Percentiles rank a stretch among this genome's conserved stretches.
Evolutionary conservation across 2,797 vertebrate genomes (phyloP).

Genomic region (Anguilla megastoma): DNA sequence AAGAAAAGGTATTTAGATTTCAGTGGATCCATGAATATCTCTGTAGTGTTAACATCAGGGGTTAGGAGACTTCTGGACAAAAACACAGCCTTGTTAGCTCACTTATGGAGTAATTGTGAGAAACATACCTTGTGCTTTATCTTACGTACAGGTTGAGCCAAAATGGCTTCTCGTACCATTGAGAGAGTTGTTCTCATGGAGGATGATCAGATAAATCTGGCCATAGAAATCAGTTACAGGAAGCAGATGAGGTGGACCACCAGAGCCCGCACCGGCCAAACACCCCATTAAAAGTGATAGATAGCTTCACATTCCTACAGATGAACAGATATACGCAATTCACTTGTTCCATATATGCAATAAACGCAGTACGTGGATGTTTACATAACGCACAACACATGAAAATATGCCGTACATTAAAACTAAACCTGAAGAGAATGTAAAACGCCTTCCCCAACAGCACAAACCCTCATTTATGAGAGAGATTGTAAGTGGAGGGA

Average conservation of each 20-base stretch:
- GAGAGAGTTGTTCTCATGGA: constrained; percentile 13
- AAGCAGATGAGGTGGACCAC: background rate
- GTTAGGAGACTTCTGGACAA: background rate
- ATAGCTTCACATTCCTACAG: constrained; percentile 10
- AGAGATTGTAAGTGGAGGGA: constrained; percentile 4
- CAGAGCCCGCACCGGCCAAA: background rate
- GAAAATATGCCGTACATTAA: background rate
- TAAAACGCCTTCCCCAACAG: background rate
- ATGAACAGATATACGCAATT: background rate
- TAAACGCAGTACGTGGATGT: background rate
- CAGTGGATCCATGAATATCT: background rate
- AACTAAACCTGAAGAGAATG: background rate
- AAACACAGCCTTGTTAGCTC: background rate
- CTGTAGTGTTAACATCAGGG: background rate
- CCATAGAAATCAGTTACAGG: background rate
- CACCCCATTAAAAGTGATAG: constrained; percentile 21
- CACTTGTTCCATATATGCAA: background rate
- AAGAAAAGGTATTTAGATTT: background rate
- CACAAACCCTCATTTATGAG: background rate
- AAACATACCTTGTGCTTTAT: background rate
- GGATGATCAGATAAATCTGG: constrained; percentile 12
- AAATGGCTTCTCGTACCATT: background rate
- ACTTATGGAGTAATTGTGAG: background rate
- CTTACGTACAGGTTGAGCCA: background rate
- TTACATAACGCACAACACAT: background rate